phyloP scores from a whole-genome alignment of 2,797 vertebrate species.

The Anguilla marmorata region DNA sequence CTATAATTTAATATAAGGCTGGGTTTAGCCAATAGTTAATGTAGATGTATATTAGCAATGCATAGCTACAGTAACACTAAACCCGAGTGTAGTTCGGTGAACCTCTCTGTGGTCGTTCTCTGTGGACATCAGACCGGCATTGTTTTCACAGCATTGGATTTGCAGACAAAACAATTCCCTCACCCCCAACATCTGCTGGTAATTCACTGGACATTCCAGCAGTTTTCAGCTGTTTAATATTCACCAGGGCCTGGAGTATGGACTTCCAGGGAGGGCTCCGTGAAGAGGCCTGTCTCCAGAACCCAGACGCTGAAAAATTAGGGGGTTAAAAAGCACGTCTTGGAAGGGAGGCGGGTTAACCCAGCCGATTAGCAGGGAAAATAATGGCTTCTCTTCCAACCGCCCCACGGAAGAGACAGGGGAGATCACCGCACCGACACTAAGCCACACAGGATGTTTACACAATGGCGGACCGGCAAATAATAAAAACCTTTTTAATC shows the following conservation, averaged over 20 bases:
- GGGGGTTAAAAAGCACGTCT: conserved; percentile 65
- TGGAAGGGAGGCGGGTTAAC: conserved; percentile 62
- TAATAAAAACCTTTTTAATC: conserved; percentile 75
- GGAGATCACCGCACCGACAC: conserved; percentile 62
- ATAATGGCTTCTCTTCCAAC: conserved; percentile 64
- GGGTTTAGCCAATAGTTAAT: background rate
- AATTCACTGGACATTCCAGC: conserved; percentile 74
- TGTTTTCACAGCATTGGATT: conserved; percentile 68
- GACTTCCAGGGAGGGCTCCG: background rate
- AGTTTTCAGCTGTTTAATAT: conserved; percentile 75
- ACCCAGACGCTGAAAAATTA: conserved; percentile 70
- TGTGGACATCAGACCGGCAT: conserved; percentile 62
- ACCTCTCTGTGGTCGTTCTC: conserved; percentile 53
- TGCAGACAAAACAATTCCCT: conserved; percentile 75
- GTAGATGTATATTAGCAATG: background rate
- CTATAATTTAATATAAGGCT: background rate
- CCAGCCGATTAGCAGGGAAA: conserved; percentile 73
- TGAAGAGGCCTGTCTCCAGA: conserved; percentile 33
- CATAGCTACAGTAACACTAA: background rate
- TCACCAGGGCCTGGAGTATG: conserved; percentile 67
- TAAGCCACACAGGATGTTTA: conserved; percentile 77
- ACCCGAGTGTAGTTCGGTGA: background rate
- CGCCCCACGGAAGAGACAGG: conserved; percentile 60
- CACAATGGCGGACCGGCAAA: conserved; percentile 62
- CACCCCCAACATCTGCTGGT: conserved; percentile 75